phyloP scores from a whole-genome alignment of 2,113 vertebrate genomes.

The Semnornis frantzii region DNA sequence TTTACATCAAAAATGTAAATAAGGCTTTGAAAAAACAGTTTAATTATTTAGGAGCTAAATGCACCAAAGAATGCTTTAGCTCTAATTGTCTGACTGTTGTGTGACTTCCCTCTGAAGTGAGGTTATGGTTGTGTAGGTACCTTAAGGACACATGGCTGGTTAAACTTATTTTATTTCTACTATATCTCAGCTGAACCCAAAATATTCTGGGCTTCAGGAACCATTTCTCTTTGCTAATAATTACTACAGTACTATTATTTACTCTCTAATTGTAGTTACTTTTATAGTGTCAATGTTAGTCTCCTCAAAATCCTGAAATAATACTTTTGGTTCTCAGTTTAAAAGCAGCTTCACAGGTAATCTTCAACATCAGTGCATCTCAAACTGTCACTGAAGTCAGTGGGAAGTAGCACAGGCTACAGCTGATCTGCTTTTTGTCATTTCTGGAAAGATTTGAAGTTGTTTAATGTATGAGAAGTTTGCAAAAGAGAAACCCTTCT shows the following conservation, averaged over 20 bases:
- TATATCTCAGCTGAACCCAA: background rate
- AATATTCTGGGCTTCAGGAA: background rate
- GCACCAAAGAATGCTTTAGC: background rate
- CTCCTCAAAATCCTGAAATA: background rate
- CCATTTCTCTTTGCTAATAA: background rate
- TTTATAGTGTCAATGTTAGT: background rate
- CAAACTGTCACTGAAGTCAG: background rate
- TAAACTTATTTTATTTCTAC: background rate
- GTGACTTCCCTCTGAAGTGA: constrained; percentile 9
- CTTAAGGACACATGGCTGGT: background rate
- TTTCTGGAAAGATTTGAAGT: constrained; percentile 9
- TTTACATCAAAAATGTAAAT: constrained; percentile 9
- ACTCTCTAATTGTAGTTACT: background rate
- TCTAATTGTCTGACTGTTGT: background rate
- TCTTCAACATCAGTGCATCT: background rate
- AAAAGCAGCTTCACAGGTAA: background rate
- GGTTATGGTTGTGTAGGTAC: background rate
- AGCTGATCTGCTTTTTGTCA: background rate
- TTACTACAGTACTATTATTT: background rate
- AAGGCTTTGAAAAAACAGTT: background rate
- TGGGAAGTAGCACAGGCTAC: background rate
- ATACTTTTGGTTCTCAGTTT: background rate
- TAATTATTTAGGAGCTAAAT: constrained; percentile 22
- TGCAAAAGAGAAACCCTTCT: constrained; percentile 18
- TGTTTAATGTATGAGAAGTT: background rate